Evolutionary conservation across 2,113 vertebrate species (phyloP).

Genomic region (Misgurnus mizolepis): DNA sequence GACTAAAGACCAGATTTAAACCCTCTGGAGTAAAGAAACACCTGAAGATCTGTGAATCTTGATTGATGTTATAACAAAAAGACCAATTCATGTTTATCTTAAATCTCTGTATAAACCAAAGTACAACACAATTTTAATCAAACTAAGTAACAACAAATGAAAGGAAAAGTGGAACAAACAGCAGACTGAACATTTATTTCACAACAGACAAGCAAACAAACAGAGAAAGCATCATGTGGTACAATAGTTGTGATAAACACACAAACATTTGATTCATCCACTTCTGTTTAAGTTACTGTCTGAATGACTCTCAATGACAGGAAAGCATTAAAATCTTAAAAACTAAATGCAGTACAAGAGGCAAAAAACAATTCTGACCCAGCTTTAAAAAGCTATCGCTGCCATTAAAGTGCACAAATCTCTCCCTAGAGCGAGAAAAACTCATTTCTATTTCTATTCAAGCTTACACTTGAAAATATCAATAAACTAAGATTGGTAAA

Average conservation of each 20-base stretch:
- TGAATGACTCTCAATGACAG: too few relatives aligned
- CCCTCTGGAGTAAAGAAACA: too few relatives aligned
- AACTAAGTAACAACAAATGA: too few relatives aligned
- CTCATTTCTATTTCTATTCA: background rate
- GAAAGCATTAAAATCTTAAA: too few relatives aligned
- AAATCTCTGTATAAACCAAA: too few relatives aligned
- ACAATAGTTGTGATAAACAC: background rate
- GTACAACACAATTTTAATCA: too few relatives aligned
- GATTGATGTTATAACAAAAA: too few relatives aligned
- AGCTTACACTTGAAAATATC: background rate
- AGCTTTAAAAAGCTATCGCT: background rate
- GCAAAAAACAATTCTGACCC: background rate
- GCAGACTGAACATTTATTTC: background rate
- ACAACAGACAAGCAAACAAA: background rate
- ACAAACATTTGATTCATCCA: background rate
- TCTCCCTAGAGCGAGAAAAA: background rate
- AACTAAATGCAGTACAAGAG: background rate
- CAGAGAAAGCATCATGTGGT: too few relatives aligned
- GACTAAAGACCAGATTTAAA: too few relatives aligned
- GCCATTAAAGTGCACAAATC: conserved; percentile 13
- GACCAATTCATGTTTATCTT: too few relatives aligned
- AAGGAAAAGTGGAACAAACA: background rate
- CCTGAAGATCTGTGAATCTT: too few relatives aligned
- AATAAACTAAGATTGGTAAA: background rate
- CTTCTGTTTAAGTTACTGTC: too few relatives aligned